Percentiles rank a stretch among this genome's conserved stretches.
phyloP scores from a whole-genome alignment of 2,113 vertebrate genomes.

The Lasiurus cinereus region DNA sequence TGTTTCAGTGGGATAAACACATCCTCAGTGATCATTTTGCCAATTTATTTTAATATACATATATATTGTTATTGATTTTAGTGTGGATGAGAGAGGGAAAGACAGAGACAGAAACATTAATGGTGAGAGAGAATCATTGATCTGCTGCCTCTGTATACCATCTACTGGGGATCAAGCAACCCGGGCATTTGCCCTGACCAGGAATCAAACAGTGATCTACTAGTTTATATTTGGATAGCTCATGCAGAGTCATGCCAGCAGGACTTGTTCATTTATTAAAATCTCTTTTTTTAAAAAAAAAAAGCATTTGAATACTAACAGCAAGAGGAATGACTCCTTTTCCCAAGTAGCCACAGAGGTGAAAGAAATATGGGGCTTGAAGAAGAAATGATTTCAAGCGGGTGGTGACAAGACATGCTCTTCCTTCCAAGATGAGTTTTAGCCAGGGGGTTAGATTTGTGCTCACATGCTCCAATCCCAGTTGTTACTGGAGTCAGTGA shows the following conservation, averaged over 20 bases:
- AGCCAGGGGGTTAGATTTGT: not conserved
- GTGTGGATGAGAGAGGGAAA: no score
- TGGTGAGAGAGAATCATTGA: no score
- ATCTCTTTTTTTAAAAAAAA: not conserved
- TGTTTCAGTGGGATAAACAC: not conserved
- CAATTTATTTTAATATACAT: no score
- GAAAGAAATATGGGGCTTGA: not conserved
- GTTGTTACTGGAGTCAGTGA: not conserved
- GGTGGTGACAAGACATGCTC: not conserved
- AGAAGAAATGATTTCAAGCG: not conserved
- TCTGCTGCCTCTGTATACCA: no score
- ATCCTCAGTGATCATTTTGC: not conserved
- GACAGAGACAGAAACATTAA: no score
- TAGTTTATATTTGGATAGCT: no score
- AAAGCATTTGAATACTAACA: not conserved
- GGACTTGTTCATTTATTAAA: not conserved
- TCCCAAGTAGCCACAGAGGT: not conserved
- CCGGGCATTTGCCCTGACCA: no score
- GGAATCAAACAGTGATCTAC: no score
- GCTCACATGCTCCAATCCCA: not conserved
- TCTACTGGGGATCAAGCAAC: no score
- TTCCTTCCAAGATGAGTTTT: not conserved
- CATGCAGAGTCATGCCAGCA: no score
- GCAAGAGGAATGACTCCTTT: not conserved
- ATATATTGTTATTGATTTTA: no score